phyloP scores from a whole-genome alignment of 2,797 vertebrate species.

The Argya squamiceps region DNA sequence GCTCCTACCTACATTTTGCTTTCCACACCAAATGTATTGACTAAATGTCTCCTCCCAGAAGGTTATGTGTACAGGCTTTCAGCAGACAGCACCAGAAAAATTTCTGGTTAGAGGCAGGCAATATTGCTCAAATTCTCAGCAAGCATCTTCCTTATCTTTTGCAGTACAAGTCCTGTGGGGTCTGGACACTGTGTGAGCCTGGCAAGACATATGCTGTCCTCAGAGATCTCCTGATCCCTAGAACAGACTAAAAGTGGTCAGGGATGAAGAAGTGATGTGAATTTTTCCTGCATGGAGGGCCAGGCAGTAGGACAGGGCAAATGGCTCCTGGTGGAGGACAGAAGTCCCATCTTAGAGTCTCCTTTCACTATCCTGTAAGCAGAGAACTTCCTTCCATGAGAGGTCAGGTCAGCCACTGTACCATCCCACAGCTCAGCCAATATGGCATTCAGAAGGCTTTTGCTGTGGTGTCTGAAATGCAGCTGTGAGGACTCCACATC shows the following conservation, averaged over 20 bases:
- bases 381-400: background rate
- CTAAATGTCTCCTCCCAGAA: conserved; percentile 39
- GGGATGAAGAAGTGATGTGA: background rate
- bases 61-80: background rate
- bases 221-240: background rate
- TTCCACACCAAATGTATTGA: conserved; percentile 29
- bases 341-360: background rate
- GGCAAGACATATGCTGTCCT: background rate
- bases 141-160: background rate
- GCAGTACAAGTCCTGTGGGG: background rate
- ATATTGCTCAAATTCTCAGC: background rate
- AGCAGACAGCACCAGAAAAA: background rate
- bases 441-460: fast-evolving
- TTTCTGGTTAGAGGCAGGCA: background rate
- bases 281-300: background rate
- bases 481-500: background rate
- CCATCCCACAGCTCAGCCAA: background rate
- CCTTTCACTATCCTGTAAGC: background rate
- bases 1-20: conserved; percentile 31
- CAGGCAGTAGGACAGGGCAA: background rate
- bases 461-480: background rate
- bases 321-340: background rate
- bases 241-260: background rate
- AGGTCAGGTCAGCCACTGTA: background rate
- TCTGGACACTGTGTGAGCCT: background rate